phyloP scores from a whole-genome alignment of 1,140 invertebrate genomes.

The Lordiphosa collinella region DNA sequence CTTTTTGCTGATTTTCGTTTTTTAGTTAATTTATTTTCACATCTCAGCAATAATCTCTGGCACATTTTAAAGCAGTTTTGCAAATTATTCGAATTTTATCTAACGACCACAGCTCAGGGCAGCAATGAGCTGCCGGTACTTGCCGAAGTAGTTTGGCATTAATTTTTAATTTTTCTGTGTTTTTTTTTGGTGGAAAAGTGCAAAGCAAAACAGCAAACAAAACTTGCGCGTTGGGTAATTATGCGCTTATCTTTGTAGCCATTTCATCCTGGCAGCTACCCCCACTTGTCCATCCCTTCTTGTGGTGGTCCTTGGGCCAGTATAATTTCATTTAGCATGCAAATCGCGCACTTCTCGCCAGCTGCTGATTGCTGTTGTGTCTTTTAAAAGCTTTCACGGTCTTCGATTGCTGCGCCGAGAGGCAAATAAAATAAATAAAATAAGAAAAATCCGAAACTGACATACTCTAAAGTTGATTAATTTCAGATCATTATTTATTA shows the following conservation, averaged over 20 bases:
- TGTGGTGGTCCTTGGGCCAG: slow-evolving; percentile 10
- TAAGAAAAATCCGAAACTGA: slow-evolving; percentile 3
- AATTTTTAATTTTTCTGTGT: slow-evolving; percentile 56
- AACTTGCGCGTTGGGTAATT: slow-evolving; percentile 53
- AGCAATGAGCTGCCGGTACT: slow-evolving; percentile 13
- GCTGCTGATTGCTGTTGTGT: slow-evolving; percentile 48
- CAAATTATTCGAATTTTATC: slow-evolving; percentile 27
- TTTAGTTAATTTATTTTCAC: no score
- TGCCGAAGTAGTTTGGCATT: slow-evolving; percentile 38
- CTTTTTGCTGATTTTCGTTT: no score
- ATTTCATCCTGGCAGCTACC: slow-evolving; percentile 4
- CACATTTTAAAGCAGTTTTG: background rate
- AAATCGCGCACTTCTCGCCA: slow-evolving; percentile 62
- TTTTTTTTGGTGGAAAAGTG: slow-evolving; percentile 15
- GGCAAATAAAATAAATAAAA: slow-evolving; percentile 12
- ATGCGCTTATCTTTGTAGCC: slow-evolving; percentile 62
- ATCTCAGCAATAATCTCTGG: background rate
- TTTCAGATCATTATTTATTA: no score
- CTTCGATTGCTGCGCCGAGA: slow-evolving; percentile 44
- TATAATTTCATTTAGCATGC: slow-evolving; percentile 69
- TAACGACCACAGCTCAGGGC: slow-evolving; percentile 17
- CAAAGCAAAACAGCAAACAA: slow-evolving; percentile 31
- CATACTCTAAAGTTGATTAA: slow-evolving; percentile 1
- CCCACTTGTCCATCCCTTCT: background rate
- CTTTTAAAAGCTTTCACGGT: slow-evolving; percentile 27